Percentiles rank a stretch among this genome's conserved stretches.
These are phyloP conservation scores for Orycteropus afer DNA, from an alignment of 2,113 vertebrate genomes.

Conservation along the genomic window DNA sequence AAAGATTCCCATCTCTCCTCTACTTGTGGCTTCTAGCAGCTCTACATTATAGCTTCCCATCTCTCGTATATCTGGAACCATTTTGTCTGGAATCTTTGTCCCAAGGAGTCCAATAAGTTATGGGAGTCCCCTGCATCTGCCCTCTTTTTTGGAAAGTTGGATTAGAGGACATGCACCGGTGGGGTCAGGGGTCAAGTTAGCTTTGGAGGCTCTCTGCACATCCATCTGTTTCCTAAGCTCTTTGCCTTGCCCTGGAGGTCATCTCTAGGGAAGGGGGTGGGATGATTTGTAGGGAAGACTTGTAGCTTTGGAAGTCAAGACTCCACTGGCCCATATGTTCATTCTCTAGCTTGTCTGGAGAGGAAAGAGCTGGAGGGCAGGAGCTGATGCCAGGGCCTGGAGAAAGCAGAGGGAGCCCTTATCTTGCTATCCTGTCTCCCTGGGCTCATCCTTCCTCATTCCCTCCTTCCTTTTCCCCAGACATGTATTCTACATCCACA, in stretches of 20 bases:
- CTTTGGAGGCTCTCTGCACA: constrained; percentile 16
- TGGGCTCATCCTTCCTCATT: background rate
- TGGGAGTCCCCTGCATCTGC: background rate
- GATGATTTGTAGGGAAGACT: constrained; percentile 54
- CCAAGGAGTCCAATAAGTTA: constrained; percentile 68
- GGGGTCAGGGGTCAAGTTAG: constrained; percentile 57
- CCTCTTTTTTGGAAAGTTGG: constrained; percentile 35
- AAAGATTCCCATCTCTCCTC: background rate
- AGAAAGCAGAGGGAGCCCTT: background rate
- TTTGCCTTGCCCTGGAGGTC: constrained; percentile 61
- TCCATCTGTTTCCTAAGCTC: constrained; percentile 74
- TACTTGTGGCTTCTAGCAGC: constrained; percentile 65
- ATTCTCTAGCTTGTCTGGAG: constrained; percentile 22
- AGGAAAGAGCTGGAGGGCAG: background rate
- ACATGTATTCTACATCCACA: background rate
- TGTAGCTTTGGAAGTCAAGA: constrained; percentile 66
- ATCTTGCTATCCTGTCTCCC: background rate
- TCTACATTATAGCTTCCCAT: constrained; percentile 5
- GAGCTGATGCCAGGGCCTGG: constrained; percentile 19
- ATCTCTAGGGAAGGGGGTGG: constrained; percentile 31
- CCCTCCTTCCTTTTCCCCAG: background rate
- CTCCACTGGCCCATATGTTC: constrained; percentile 58
- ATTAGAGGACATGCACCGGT: constrained; percentile 39
- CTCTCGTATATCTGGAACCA: constrained; percentile 64
- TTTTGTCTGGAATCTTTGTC: constrained; percentile 77